Evolutionary conservation across 92 coral and sea anemone species (phyloP).

Genomic region (Bergia sp.): DNA sequence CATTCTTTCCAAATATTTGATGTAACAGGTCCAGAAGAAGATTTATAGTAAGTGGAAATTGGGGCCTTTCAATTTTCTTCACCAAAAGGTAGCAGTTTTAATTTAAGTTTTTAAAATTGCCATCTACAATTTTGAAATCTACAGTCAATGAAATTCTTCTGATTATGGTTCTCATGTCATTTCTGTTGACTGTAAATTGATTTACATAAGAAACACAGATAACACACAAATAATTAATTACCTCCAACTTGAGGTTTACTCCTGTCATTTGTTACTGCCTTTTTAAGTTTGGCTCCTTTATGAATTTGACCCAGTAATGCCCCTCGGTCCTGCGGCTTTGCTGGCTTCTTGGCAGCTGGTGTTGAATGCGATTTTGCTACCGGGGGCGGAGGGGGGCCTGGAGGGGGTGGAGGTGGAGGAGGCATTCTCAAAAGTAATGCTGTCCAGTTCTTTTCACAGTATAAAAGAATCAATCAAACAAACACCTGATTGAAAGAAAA

Average conservation of each 20-base stretch:
- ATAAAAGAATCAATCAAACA: constrained; percentile 7
- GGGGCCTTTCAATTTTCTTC: too few species aligned
- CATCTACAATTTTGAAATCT: too few species aligned
- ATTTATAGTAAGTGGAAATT: too few species aligned
- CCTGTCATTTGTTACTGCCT: constrained; percentile 88
- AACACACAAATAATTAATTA: constrained; percentile 35
- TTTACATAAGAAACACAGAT: neutral
- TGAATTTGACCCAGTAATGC: constrained; percentile 86
- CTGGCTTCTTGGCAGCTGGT: constrained; percentile 69
- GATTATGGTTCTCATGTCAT: too few species aligned
- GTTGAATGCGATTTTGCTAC: constrained; percentile 66
- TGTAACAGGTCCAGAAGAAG: too few species aligned
- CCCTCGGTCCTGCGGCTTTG: constrained; percentile 72
- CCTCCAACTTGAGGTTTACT: constrained; percentile 88
- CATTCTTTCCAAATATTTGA: too few species aligned
- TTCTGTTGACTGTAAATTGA: too few species aligned
- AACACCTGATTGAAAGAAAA: constrained; percentile 7
- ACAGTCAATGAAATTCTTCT: too few species aligned
- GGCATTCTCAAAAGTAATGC: constrained; percentile 33
- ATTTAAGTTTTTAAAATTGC: too few species aligned
- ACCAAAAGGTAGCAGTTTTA: too few species aligned
- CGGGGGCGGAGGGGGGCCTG: constrained; percentile 92
- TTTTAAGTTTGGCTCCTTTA: constrained; percentile 91
- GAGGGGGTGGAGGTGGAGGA: constrained; percentile 96
- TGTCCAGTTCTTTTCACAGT: constrained; percentile 16